Conservation (phyloP, 2,113 vertebrate genomes). For the Orientallactaga bullata region DNA sequence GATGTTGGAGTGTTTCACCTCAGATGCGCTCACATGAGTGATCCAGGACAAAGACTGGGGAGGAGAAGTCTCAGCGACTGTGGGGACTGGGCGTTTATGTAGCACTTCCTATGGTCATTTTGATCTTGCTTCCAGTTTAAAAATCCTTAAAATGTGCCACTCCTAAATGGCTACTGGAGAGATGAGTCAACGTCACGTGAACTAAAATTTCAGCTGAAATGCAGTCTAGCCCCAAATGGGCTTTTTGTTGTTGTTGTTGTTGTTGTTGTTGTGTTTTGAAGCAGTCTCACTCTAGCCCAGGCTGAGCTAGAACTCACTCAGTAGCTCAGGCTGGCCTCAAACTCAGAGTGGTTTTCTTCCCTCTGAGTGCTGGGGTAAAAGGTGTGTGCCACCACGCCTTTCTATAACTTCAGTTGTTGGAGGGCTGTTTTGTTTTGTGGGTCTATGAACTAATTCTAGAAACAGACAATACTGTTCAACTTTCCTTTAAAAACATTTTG, state of each 20-base stretch:
- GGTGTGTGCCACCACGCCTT: no score
- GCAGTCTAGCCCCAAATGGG: no score
- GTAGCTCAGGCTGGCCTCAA: no score
- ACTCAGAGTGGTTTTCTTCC: no score
- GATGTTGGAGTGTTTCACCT: background rate
- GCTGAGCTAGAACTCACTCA: no score
- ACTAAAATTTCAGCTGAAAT: background rate
- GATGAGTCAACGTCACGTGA: background rate
- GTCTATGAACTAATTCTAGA: background rate
- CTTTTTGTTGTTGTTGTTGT: no score
- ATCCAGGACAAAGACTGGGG: background rate
- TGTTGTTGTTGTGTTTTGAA: no score
- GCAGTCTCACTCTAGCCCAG: no score
- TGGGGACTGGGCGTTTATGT: rapidly evolving
- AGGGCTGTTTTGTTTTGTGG: background rate
- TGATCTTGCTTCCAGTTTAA: background rate
- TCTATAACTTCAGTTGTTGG: background rate
- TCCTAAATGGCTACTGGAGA: background rate
- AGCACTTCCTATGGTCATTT: background rate
- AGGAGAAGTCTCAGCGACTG: background rate
- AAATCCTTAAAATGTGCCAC: background rate
- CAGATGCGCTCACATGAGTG: no score
- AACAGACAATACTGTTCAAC: background rate
- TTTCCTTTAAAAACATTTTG: background rate
- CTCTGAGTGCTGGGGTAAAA: no score